A percentile compares a stretch with the other conserved stretches of the same genome.
phyloP scores from a whole-genome alignment of 2,113 vertebrate genomes.

The Ceyx melanurus region DNA sequence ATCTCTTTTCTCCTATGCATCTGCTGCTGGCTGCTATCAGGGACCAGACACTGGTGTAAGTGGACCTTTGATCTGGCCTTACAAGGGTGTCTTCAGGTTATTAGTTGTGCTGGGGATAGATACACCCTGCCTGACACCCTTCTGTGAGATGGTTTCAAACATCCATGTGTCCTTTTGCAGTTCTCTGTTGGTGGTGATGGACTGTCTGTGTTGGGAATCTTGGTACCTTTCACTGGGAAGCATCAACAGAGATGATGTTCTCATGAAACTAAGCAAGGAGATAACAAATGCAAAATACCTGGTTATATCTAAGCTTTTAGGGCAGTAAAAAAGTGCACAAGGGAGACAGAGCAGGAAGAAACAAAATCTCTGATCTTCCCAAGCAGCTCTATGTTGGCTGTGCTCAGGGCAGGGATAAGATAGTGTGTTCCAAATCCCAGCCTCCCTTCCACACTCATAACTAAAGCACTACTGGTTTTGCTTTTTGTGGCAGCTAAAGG shows the following conservation, averaged over 20 bases:
- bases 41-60: neutral
- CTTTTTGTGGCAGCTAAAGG: neutral
- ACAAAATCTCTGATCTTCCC: neutral
- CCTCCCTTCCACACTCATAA: neutral
- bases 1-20: neutral
- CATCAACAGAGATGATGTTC: neutral
- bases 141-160: neutral
- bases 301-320: neutral
- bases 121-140: neutral
- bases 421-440: neutral
- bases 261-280: neutral
- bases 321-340: neutral
- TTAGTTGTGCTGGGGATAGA: neutral
- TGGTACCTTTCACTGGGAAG: neutral
- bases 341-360: neutral
- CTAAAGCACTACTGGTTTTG: neutral
- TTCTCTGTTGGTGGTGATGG: neutral
- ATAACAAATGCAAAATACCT: neutral
- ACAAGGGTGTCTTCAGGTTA: neutral
- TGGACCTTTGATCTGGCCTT: neutral
- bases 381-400: neutral
- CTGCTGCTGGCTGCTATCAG: neutral
- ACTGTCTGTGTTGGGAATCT: neutral
- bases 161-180: neutral
- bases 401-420: neutral